A percentile compares a stretch with the other conserved stretches of the same genome.
These are phyloP conservation scores for Tolypeutes matacus DNA, from an alignment of 2,797 vertebrate genomes.

Conservation along the genomic window DNA sequence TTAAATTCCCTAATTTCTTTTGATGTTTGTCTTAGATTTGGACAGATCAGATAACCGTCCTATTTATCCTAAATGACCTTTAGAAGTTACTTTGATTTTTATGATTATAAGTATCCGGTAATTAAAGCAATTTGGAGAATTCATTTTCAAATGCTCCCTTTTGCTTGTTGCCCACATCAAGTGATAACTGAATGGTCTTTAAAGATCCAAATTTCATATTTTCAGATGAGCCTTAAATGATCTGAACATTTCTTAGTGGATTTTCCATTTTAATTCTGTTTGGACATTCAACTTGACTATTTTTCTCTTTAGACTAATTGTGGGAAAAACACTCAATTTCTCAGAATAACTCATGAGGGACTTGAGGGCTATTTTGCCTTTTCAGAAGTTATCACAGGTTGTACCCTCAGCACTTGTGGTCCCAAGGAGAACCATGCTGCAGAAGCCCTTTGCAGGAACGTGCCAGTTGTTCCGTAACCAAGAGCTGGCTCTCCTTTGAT, in stretches of 20 bases:
- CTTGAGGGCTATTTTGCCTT: neutral
- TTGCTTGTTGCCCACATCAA: neutral
- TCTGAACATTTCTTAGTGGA: neutral
- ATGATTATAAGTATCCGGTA: neutral
- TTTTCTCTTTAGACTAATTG: neutral
- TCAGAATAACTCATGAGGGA: neutral
- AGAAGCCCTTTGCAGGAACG: conserved; percentile 58
- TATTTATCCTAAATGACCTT: conserved; percentile 38
- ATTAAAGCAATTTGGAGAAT: neutral
- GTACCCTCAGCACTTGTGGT: neutral
- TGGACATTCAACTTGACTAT: neutral
- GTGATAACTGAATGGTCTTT: neutral
- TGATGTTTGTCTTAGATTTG: conserved; percentile 44
- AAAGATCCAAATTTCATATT: neutral
- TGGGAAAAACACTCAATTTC: neutral
- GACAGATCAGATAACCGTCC: neutral
- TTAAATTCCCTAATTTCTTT: conserved; percentile 8
- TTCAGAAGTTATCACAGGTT: neutral
- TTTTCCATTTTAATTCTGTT: conserved; percentile 38
- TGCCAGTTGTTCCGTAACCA: neutral
- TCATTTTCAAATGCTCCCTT: neutral
- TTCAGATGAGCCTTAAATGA: conserved; percentile 15
- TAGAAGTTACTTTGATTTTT: conserved; percentile 43
- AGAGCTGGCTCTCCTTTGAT: conserved; percentile 57
- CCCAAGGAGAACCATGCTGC: neutral